A percentile compares a stretch with the other conserved stretches of the same genome.
Conservation (phyloP, 2,113 vertebrate genomes). For the Seriola rivoliana region DNA sequence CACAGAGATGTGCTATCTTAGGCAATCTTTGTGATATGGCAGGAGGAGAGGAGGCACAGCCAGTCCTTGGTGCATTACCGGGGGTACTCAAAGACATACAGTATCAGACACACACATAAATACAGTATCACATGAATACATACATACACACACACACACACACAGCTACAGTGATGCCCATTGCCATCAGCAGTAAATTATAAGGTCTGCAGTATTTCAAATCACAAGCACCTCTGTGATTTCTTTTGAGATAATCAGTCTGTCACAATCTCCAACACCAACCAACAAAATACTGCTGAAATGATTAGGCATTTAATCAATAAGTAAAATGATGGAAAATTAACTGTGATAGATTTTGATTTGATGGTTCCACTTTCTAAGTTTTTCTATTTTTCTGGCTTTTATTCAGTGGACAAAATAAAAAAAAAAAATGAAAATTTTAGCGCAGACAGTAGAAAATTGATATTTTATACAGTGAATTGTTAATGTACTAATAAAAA, state of each 20-base stretch:
- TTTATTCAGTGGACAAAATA: too few relatives aligned
- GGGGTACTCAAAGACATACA: conserved; percentile 22
- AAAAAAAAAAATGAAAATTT: too few relatives aligned
- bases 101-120: neutral
- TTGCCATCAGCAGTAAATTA: neutral
- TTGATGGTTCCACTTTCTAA: neutral
- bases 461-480: neutral
- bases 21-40: conserved; percentile 58
- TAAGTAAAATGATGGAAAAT: neutral
- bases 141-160: neutral
- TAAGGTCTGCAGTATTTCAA: conserved; percentile 9
- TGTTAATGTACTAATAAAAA: neutral
- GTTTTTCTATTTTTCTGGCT: too few relatives aligned
- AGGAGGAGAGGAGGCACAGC: conserved; percentile 39
- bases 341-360: neutral
- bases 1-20: conserved; percentile 67
- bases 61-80: conserved; percentile 54
- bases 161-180: too few relatives aligned
- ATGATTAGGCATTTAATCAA: neutral
- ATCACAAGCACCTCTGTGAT: neutral
- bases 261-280: neutral
- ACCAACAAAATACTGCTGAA: neutral
- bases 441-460: neutral
- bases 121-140: conserved; percentile 1
- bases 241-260: neutral